Evolutionary conservation across 2,113 vertebrate species (phyloP).

Genomic region (Mobula birostris): DNA sequence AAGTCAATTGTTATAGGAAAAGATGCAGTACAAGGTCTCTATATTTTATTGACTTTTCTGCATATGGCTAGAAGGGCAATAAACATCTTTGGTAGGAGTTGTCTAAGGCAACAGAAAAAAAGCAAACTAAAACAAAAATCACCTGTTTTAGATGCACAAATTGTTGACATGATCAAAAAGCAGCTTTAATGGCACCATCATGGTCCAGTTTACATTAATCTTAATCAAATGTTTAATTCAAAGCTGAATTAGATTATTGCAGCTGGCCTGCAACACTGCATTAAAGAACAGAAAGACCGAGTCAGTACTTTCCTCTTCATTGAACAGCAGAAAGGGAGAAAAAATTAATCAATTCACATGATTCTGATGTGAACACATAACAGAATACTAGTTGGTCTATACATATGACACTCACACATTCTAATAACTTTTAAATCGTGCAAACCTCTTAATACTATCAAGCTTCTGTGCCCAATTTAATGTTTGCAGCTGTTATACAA

Average conservation of each 20-base stretch:
- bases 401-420: constrained; percentile 23
- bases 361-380: background rate
- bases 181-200: constrained; percentile 27
- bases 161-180: constrained; percentile 23
- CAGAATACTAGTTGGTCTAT: constrained; percentile 18
- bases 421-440: constrained; percentile 22
- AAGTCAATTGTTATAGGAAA: background rate
- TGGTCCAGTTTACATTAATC: background rate
- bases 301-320: constrained; percentile 20
- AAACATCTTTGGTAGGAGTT: constrained; percentile 21
- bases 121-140: background rate
- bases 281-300: background rate
- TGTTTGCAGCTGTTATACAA: constrained; percentile 21
- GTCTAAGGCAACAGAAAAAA: constrained; percentile 27
- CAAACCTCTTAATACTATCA: constrained; percentile 26
- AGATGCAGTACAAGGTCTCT: background rate
- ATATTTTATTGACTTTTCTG: background rate
- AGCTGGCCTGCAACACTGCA: background rate
- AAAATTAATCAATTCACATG: constrained; percentile 11
- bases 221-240: background rate
- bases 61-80: background rate
- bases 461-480: constrained; percentile 25
- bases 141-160: constrained; percentile 22
- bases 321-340: background rate
- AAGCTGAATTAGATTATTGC: background rate